A percentile compares a stretch with the other conserved stretches of the same genome.
These are phyloP conservation scores for Phengaris arion DNA, from an alignment of 2,888 invertebrate genomes.

Conservation along the genomic window DNA sequence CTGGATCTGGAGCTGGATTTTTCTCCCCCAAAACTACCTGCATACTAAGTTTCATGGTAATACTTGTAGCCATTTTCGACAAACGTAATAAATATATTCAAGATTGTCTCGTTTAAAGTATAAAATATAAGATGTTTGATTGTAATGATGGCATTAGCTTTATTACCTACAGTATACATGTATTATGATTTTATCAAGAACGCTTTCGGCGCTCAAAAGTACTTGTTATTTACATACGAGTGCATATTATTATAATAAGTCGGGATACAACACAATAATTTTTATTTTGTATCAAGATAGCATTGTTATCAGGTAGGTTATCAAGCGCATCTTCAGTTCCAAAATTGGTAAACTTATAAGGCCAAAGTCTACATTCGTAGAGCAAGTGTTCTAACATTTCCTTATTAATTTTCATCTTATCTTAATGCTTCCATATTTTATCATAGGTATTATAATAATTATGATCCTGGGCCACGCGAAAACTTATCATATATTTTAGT, in stretches of 20 bases:
- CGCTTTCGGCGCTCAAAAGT: background rate
- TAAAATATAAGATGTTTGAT: too few species aligned
- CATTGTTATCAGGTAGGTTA: background rate
- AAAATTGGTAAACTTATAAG: background rate
- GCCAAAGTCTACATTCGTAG: background rate
- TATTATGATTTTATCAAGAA: background rate
- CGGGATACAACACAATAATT: background rate
- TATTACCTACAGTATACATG: background rate
- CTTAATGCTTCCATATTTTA: background rate
- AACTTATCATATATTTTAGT: background rate
- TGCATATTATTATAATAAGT: background rate
- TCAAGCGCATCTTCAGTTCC: background rate
- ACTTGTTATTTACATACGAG: background rate
- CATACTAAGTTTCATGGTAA: too few species aligned
- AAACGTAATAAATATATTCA: too few species aligned
- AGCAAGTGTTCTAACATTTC: background rate
- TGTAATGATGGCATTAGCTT: background rate
- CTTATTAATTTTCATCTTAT: conserved; percentile 10
- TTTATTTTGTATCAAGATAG: background rate
- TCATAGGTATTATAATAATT: background rate
- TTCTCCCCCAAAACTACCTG: too few species aligned
- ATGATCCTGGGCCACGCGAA: background rate
- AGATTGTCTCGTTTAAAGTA: too few species aligned
- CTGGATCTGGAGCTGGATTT: too few species aligned
- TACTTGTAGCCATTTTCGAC: too few species aligned